Evolutionary conservation across 2,888 invertebrate genomes (phyloP), one percentile per base, ranked within the genome.

Genomic region (Hypsopygia costalis): DNA sequence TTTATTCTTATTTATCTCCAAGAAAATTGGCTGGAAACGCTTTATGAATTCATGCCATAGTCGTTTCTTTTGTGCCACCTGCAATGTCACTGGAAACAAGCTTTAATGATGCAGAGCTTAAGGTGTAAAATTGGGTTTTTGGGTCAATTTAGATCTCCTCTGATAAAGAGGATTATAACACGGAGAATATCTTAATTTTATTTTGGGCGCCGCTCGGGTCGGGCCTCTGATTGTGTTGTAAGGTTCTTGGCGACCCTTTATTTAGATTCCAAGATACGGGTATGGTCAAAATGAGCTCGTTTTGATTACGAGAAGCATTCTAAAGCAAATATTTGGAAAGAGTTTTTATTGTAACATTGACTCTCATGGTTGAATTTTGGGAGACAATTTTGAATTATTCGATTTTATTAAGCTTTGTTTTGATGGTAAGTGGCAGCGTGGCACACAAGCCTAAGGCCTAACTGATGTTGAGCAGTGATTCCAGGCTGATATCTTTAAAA

Each of bases 121-220:
- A 49, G 53, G 57, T 49, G 41, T 8, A 56, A 40, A 43, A 29
- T 52, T 1, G 11, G 11, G 32, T 42, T 39, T 11, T 31, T 0
- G 28, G 27, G 3, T 28, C 34, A n/a, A 34, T 43, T 35, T 33
- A 59, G 62, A 58, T 57, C 52, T 31, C 46, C 51, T 47, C 51
- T 52, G 65, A 69, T 69, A 65, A 68, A 62, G 56, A 45, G 55
- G 68, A 72, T 74, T 75, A 69, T 66, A 62, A 62, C 58, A 7
- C 25, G 25, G 25, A 25, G 25, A 25, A 25, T 71, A 69, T 60
- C 66, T 73, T 71, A 62, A 73, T 75, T 72, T 72, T 64, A 65
- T 69, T 69, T 62, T 49, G 61, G 55, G 57, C 61, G 59, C 59
- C 57, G 12, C 31, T 11, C 33, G 38, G 31, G 16, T 32, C 10